Evolutionary conservation across 2,797 vertebrate genomes (phyloP), one percentile per base, ranked within the genome.

Genomic region (Sphaeramia orbicularis): DNA sequence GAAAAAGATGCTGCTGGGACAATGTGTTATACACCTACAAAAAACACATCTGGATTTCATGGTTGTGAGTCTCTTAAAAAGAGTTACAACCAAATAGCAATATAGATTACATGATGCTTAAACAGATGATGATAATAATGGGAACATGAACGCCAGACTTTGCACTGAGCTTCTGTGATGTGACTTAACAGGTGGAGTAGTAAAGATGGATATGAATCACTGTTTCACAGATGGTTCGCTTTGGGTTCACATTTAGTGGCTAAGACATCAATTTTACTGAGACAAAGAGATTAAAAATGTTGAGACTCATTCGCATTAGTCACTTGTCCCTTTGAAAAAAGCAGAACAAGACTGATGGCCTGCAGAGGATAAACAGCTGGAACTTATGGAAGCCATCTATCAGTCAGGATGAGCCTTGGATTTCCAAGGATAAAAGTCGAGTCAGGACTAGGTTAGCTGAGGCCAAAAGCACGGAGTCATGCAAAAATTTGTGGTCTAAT

Each of bases 341-440:
- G 75, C 73, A 6, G 50, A 50, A 35, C 65, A 67, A 86, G 86
- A 91, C 64, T 66, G 81, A 91, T 88, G 56, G 47, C 68, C 65
- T 18, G 10, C 54, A 0, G 44, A 86, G 75, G 79, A 84, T 78
- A 86, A 93, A 90, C 90, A 91, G 83, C 86, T 85, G 85, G 78
- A 89, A 85, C 73, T 80, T 88, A 89, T 86, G 74, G 76, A 76
- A 75, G 58, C 70, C 15, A 63, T 89, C 79, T 48, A 81, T 85
- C 86, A 80, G 78, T 89, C 83, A 89, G 57, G 42, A 72, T 47
- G 52, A 67, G 80, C 79, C 73, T 76, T 59, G 63, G 77, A 78
- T 63, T 59, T 64, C 43, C 75, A 55, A 66, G 61, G 70, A 85
- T 77, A 62, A 77, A 77, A 72, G 60, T 58, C 4, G 27, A 76